These are phyloP conservation scores for Ectobius pallidus DNA, from an alignment of 2,888 invertebrate genomes.

Conservation along the genomic window DNA sequence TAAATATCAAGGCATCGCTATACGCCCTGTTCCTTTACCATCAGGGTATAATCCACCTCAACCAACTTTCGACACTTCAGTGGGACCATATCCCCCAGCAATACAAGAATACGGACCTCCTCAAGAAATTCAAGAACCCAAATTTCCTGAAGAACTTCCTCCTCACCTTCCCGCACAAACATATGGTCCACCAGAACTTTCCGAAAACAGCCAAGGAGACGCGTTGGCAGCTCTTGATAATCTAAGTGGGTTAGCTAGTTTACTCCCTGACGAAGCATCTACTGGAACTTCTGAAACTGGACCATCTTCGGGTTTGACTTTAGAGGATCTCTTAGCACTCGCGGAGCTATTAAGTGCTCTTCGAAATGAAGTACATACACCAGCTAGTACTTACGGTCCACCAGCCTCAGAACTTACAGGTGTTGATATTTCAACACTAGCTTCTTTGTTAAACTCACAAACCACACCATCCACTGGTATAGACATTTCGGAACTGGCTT, in stretches of 20 bases:
- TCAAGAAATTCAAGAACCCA: conserved; percentile 8
- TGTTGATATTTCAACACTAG: too few relatives aligned
- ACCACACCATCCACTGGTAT: too few relatives aligned
- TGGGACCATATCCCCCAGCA: conserved; percentile 13
- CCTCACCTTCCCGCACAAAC: neutral
- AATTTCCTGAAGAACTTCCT: neutral
- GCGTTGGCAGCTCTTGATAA: neutral
- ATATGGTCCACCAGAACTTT: neutral
- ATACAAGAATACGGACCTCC: conserved; percentile 30
- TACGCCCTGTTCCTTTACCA: conserved; percentile 48
- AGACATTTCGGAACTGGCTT: too few relatives aligned
- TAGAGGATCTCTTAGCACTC: neutral
- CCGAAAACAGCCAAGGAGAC: neutral
- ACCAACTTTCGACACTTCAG: too few relatives aligned
- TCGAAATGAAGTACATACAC: neutral
- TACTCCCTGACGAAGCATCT: neutral
- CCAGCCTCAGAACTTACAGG: too few relatives aligned
- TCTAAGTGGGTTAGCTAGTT: neutral
- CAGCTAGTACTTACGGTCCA: neutral
- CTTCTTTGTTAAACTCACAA: too few relatives aligned
- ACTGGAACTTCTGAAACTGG: neutral
- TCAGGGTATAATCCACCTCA: conserved; percentile 21
- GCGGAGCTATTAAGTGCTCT: neutral
- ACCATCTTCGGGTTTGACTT: neutral
- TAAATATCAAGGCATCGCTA: conserved; percentile 50